Conservation (phyloP, 2,888 invertebrate species). For the Holacanthella duospinosa region DNA sequence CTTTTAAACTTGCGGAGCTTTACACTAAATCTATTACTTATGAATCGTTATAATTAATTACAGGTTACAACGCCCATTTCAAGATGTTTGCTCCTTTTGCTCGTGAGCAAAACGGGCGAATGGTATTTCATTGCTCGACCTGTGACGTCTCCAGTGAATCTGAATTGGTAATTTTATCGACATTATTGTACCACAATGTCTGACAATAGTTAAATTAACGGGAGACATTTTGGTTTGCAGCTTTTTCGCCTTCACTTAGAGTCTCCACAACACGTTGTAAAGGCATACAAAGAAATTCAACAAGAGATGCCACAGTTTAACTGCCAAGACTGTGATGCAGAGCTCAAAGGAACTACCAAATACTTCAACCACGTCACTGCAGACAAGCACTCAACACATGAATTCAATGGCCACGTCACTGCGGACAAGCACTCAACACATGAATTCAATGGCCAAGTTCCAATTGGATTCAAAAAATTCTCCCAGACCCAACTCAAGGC, state of each 20-base stretch:
- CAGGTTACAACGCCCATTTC: constrained; percentile 8
- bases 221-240: too few relatives aligned
- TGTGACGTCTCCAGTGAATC: constrained; percentile 5
- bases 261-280: neutral
- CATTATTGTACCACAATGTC: too few relatives aligned
- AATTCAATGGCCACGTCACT: too few relatives aligned
- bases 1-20: neutral
- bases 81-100: neutral
- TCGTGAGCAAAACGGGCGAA: constrained; percentile 7
- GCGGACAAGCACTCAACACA: too few relatives aligned
- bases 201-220: too few relatives aligned
- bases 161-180: constrained; percentile 6
- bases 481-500: too few relatives aligned
- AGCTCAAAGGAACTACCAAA: constrained; percentile 5
- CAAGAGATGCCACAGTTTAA: neutral
- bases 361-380: constrained; percentile 1
- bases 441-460: too few relatives aligned
- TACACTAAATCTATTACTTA: neutral
- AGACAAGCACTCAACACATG: neutral
- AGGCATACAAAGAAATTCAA: constrained; percentile 3
- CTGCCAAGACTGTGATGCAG: neutral
- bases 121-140: constrained; percentile 7
- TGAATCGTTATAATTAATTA: neutral
- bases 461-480: too few relatives aligned
- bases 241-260: constrained; percentile 9